phyloP scores from a whole-genome alignment of 2,797 vertebrate genomes.

The Acanthopagrus latus region DNA sequence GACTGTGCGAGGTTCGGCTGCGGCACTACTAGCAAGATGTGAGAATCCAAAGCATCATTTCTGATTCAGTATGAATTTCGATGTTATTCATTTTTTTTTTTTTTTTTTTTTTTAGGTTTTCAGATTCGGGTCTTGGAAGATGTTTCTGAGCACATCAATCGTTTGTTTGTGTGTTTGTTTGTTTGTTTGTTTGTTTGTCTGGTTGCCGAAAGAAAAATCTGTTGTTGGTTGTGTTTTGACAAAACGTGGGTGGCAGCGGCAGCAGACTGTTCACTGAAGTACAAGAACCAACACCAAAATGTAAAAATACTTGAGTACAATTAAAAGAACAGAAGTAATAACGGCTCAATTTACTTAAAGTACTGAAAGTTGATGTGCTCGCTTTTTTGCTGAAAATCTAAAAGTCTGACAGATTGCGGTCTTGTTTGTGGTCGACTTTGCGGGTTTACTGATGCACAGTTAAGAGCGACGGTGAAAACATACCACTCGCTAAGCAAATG shows the following conservation, averaged over 20 bases:
- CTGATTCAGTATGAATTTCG: slow-evolving; percentile 7
- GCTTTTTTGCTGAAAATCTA: neutral
- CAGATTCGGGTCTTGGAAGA: neutral
- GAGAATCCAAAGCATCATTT: slow-evolving; percentile 2
- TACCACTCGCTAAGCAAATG: neutral
- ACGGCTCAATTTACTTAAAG: neutral
- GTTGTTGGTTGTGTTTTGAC: slow-evolving; percentile 1
- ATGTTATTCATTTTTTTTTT: too few relatives aligned
- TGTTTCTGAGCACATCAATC: slow-evolving; percentile 11
- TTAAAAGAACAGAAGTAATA: neutral
- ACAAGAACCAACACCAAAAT: neutral
- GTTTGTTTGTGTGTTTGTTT: slow-evolving; percentile 7
- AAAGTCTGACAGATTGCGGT: neutral
- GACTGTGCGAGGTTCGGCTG: neutral
- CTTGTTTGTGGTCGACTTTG: neutral
- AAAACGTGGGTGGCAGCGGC: neutral
- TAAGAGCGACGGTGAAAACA: neutral
- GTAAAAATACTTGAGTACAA: slow-evolving; percentile 1
- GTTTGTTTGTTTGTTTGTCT: neutral
- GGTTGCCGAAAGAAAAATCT: neutral
- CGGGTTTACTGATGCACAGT: neutral
- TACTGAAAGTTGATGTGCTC: neutral
- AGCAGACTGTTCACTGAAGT: neutral
- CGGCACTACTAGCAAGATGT: neutral
- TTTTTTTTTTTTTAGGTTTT: neutral